These are phyloP conservation scores for Mionectes olivaceus DNA, from an alignment of 2,797 vertebrate species.

Conservation along the genomic window DNA sequence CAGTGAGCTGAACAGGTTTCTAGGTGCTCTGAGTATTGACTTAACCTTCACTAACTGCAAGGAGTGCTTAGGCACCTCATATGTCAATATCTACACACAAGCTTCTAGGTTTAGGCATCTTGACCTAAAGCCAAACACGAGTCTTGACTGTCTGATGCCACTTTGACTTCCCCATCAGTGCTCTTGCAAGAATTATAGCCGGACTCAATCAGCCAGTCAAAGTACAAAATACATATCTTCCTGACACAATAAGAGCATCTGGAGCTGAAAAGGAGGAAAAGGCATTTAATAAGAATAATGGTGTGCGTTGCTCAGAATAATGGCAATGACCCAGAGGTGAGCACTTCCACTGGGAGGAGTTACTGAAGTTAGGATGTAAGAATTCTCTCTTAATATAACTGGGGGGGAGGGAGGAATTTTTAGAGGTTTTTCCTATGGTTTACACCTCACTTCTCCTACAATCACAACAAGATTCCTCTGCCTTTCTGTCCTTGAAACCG, in stretches of 20 bases:
- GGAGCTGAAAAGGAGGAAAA: neutral
- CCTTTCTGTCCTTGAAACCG: neutral
- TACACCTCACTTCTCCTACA: neutral
- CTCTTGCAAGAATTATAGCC: neutral
- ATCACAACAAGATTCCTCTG: neutral
- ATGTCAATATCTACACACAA: neutral
- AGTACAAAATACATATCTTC: neutral
- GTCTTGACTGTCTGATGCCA: neutral
- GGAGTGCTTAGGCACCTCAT: neutral
- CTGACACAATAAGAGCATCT: neutral
- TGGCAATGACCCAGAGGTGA: neutral
- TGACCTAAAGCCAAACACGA: neutral
- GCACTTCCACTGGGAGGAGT: neutral
- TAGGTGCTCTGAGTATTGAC: neutral
- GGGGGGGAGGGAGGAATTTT: neutral
- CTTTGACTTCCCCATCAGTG: neutral
- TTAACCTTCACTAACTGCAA: neutral
- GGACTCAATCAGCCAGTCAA: neutral
- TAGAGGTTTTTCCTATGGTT: neutral
- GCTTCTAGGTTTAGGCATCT: neutral
- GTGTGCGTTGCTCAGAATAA: neutral
- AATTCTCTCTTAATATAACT: neutral
- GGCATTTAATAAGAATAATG: neutral
- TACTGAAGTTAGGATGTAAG: neutral
- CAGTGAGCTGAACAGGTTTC: neutral